phyloP scores from a whole-genome alignment of 2,888 invertebrate genomes.

The Smittia sp. region DNA sequence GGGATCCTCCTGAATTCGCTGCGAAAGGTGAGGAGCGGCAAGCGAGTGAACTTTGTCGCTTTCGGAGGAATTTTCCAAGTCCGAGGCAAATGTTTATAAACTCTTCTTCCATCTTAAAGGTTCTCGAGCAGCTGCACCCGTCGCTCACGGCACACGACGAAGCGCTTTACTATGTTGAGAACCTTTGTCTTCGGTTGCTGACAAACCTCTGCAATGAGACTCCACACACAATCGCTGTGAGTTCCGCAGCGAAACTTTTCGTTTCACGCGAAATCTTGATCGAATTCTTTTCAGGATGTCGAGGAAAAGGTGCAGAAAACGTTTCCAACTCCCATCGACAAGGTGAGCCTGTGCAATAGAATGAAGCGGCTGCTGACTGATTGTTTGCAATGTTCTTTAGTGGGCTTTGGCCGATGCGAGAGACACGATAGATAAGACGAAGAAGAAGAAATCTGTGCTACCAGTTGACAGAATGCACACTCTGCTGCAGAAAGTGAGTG shows the following conservation, averaged over 20 bases:
- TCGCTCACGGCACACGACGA: slow-evolving; percentile 80
- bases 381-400: slow-evolving; percentile 41
- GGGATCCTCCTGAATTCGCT: slow-evolving; percentile 32
- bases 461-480: slow-evolving; percentile 90
- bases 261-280: background rate
- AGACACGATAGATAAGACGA: slow-evolving; percentile 75
- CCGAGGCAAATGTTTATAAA: background rate
- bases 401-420: slow-evolving; percentile 91
- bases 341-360: slow-evolving; percentile 46
- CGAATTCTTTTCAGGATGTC: slow-evolving; percentile 66
- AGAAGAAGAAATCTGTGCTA: slow-evolving; percentile 72
- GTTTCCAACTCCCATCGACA: slow-evolving; percentile 93
- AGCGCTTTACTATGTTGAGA: slow-evolving; percentile 89
- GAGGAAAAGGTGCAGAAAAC: slow-evolving; percentile 88
- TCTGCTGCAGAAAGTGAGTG: slow-evolving; percentile 70
- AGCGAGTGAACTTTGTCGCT: background rate
- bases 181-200: slow-evolving; percentile 81
- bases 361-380: background rate
- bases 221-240: slow-evolving; percentile 73
- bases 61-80: background rate
- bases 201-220: slow-evolving; percentile 85
- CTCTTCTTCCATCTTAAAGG: slow-evolving; percentile 57
- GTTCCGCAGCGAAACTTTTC: slow-evolving; percentile 11
- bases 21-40: slow-evolving; percentile 7
- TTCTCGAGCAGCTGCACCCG: slow-evolving; percentile 88